Conservation (phyloP, 1,140 invertebrate species). For the Lepidurus apus region DNA sequence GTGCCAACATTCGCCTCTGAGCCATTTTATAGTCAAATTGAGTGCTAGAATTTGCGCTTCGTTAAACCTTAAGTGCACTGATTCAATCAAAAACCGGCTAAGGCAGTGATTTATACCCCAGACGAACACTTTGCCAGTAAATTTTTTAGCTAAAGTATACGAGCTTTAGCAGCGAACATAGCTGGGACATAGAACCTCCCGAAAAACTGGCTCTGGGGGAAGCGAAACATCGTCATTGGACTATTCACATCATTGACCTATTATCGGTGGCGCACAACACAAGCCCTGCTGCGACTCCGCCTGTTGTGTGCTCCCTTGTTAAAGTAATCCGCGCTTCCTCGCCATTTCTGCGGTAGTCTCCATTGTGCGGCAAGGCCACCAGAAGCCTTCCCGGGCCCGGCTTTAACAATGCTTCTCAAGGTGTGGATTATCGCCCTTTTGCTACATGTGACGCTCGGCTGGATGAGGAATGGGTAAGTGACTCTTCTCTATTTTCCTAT, state of each 20-base stretch:
- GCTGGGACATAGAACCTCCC: not conserved
- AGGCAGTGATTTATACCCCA: not conserved
- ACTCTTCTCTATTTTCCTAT: not conserved
- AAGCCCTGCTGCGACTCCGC: conserved; percentile 13
- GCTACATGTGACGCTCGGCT: not conserved
- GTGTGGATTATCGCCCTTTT: conserved; percentile 18
- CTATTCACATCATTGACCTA: conserved; percentile 19
- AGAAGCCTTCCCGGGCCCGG: not conserved
- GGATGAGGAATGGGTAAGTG: conserved; percentile 18
- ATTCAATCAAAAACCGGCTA: not conserved
- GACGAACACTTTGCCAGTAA: not conserved
- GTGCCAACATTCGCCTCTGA: not conserved
- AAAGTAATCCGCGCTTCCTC: conserved; percentile 9
- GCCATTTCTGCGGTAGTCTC: conserved; percentile 18
- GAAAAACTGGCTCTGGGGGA: not conserved
- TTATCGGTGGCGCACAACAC: conserved; percentile 5
- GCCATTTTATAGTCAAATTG: not conserved
- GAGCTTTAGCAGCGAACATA: no score
- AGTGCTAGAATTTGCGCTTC: not conserved
- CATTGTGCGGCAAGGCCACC: conserved; percentile 16
- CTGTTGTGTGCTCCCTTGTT: not conserved
- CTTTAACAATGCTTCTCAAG: conserved; percentile 11
- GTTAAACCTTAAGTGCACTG: not conserved
- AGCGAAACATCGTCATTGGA: not conserved
- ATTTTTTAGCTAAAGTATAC: no score